Evolutionary conservation across 1,140 invertebrate genomes (phyloP).

Genomic region (Oryctes rhinoceros): DNA sequence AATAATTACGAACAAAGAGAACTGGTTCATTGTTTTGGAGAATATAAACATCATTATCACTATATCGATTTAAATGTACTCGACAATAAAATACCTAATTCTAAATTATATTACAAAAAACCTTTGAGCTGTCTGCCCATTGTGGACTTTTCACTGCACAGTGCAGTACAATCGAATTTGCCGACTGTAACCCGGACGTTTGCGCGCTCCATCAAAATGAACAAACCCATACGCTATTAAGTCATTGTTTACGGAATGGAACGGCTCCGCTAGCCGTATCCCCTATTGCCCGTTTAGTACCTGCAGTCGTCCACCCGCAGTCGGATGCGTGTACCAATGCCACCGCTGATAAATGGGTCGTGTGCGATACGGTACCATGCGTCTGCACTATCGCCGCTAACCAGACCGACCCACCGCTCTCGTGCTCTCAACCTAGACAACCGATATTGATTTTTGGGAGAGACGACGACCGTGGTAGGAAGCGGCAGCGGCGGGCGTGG

Average conservation of each 20-base stretch:
- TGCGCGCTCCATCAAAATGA: background rate
- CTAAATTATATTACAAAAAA: too few relatives aligned
- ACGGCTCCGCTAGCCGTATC: background rate
- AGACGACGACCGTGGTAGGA: background rate
- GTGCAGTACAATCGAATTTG: background rate
- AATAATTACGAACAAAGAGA: too few relatives aligned
- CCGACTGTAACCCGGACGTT: background rate
- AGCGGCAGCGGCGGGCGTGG: background rate
- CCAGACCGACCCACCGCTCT: background rate
- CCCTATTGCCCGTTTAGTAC: background rate
- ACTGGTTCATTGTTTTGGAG: too few relatives aligned
- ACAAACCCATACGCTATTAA: background rate
- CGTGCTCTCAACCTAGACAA: slow-evolving; percentile 3
- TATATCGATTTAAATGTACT: too few relatives aligned
- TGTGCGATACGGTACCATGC: background rate
- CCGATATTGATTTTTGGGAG: slow-evolving; percentile 4
- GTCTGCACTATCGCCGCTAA: background rate
- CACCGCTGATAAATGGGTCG: background rate
- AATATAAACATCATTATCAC: too few relatives aligned
- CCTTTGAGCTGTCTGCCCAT: too few relatives aligned
- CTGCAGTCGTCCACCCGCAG: background rate
- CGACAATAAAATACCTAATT: too few relatives aligned
- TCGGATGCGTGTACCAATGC: background rate
- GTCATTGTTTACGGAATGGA: background rate
- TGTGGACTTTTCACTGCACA: background rate